Conservation (phyloP, 2,888 invertebrate genomes). For the Autographa gamma region DNA sequence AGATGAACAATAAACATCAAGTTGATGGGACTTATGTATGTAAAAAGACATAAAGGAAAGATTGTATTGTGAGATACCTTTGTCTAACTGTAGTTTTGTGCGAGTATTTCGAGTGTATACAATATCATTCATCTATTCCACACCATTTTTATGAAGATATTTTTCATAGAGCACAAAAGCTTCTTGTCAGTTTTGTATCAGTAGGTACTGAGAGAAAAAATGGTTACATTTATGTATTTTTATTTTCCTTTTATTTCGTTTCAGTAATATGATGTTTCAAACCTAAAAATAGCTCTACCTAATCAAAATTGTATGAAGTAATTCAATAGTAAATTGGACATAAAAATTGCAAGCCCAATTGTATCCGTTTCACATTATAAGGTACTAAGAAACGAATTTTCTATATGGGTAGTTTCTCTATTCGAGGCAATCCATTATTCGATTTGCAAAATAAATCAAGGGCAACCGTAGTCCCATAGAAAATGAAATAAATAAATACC, state of each 20-base stretch:
- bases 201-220: too few relatives aligned
- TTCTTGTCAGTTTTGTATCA: background rate
- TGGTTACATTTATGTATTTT: too few relatives aligned
- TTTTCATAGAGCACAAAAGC: too few relatives aligned
- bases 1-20: background rate
- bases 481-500: constrained; percentile 4
- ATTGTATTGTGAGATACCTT: background rate
- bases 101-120: background rate
- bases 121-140: background rate
- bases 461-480: constrained; percentile 4
- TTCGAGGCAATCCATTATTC: too few relatives aligned
- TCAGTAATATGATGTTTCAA: too few relatives aligned
- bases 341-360: background rate
- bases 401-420: background rate
- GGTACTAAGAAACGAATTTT: background rate
- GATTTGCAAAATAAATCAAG: constrained; percentile 4
- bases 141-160: too few relatives aligned
- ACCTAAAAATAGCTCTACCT: too few relatives aligned
- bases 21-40: background rate
- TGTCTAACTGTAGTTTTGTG: background rate
- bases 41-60: background rate
- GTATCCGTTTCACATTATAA: background rate
- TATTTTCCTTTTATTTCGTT: too few relatives aligned
- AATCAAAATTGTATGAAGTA: too few relatives aligned
- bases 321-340: background rate